Evolutionary conservation across 2,797 vertebrate genomes (phyloP).

Genomic region (Neosilurus hyrtlii): DNA sequence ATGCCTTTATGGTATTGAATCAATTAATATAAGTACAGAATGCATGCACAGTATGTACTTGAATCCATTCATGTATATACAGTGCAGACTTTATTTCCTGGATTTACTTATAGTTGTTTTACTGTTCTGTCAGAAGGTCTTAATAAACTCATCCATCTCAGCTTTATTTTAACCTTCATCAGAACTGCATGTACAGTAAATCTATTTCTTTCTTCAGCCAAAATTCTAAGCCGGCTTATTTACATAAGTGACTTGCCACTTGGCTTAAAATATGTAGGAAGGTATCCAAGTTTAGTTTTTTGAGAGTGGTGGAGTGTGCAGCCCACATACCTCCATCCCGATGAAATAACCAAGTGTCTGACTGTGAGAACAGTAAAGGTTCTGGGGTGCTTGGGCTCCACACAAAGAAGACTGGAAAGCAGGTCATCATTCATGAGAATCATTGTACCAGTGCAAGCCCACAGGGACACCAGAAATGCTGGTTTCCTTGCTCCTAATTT

Average conservation of each 20-base stretch:
- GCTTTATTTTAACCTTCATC: neutral
- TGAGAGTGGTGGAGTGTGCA: neutral
- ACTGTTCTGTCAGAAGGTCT: neutral
- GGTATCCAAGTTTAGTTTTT: conserved; percentile 12
- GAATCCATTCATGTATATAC: neutral
- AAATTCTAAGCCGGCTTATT: conserved; percentile 10
- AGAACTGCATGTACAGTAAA: neutral
- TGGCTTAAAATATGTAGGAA: conserved; percentile 16
- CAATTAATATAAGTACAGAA: too few species aligned
- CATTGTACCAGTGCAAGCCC: conserved; percentile 16
- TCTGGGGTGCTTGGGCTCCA: neutral
- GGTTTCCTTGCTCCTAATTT: conserved; percentile 35
- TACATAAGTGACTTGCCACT: neutral
- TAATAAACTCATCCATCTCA: neutral
- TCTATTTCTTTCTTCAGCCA: neutral
- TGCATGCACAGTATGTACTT: too few species aligned
- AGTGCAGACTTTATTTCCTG: neutral
- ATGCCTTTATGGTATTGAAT: too few species aligned
- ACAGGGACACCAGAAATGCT: conserved; percentile 15
- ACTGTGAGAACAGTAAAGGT: neutral
- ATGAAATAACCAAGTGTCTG: conserved; percentile 38
- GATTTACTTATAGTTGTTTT: neutral
- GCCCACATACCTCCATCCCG: conserved; percentile 15
- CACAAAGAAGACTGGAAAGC: conserved; percentile 2
- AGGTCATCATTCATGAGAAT: conserved; percentile 37